These are phyloP conservation scores for Phania funesta DNA, from an alignment of 2,888 invertebrate genomes.

Conservation along the genomic window DNA sequence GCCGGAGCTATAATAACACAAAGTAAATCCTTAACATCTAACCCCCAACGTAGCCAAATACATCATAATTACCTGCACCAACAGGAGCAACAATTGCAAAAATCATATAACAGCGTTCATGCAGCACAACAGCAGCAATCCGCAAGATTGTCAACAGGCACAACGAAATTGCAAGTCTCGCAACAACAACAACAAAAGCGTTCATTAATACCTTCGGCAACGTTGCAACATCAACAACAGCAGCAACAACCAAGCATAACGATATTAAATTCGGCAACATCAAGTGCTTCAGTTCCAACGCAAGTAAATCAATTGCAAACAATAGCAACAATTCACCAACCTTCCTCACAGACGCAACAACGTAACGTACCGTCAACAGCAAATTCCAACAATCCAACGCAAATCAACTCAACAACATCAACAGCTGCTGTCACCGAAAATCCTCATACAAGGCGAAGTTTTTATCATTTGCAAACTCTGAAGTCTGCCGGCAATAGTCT, in stretches of 20 bases:
- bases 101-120: slow-evolving; percentile 54
- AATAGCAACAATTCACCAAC: slow-evolving; percentile 78
- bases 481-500: slow-evolving; percentile 68
- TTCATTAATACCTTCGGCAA: slow-evolving; percentile 55
- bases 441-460: slow-evolving; percentile 42
- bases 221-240: slow-evolving; percentile 67
- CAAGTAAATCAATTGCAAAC: slow-evolving; percentile 77
- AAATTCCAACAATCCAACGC: slow-evolving; percentile 49
- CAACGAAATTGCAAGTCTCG: slow-evolving; percentile 61
- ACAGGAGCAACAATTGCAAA: slow-evolving; percentile 49
- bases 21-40: slow-evolving; percentile 39
- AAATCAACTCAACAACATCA: slow-evolving; percentile 15
- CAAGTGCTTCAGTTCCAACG: slow-evolving; percentile 59
- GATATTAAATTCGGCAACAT: slow-evolving; percentile 56
- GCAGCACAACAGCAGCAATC: slow-evolving; percentile 61
- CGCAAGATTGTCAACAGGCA: slow-evolving; percentile 48
- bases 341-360: slow-evolving; percentile 70
- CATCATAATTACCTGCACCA: slow-evolving; percentile 52
- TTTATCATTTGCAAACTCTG: slow-evolving; percentile 65
- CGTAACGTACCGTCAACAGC: slow-evolving; percentile 73
- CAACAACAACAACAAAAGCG: slow-evolving; percentile 66
- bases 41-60: slow-evolving; percentile 48
- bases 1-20: slow-evolving; percentile 38
- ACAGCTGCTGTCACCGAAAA: slow-evolving; percentile 32
- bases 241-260: slow-evolving; percentile 67